phyloP scores from a whole-genome alignment of 2,888 invertebrate genomes.

The Drosophila siamana region DNA sequence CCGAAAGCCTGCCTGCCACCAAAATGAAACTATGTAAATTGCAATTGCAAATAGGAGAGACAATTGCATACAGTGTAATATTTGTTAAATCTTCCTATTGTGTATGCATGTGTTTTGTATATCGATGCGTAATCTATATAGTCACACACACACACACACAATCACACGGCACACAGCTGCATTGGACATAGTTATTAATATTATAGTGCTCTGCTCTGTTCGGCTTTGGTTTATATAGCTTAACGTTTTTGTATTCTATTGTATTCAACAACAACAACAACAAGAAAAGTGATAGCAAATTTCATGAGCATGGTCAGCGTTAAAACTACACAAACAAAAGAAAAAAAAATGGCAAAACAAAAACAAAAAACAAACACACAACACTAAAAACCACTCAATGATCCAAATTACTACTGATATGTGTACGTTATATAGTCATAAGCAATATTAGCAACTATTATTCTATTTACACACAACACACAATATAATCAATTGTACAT shows the following conservation, averaged over 20 bases:
- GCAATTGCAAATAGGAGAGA: slow-evolving; percentile 31
- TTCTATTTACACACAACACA: slow-evolving; percentile 32
- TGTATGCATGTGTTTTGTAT: slow-evolving; percentile 42
- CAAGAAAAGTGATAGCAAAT: slow-evolving; percentile 71
- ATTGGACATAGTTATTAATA: slow-evolving; percentile 9
- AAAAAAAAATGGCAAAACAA: slow-evolving; percentile 3
- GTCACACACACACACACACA: slow-evolving; percentile 37
- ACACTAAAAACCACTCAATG: slow-evolving; percentile 54
- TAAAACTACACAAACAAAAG: slow-evolving; percentile 45
- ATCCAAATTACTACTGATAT: slow-evolving; percentile 75
- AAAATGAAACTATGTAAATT: slow-evolving; percentile 61
- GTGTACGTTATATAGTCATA: slow-evolving; percentile 79
- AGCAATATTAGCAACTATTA: slow-evolving; percentile 78
- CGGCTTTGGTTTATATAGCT: slow-evolving; percentile 36
- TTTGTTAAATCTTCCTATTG: slow-evolving; percentile 46
- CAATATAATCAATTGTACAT: slow-evolving; percentile 59
- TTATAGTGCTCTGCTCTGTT: slow-evolving; percentile 36
- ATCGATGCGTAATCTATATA: slow-evolving; percentile 15
- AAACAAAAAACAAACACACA: slow-evolving; percentile 3
- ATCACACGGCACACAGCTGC: slow-evolving; percentile 10
- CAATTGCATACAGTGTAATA: slow-evolving; percentile 22
- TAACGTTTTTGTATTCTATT: slow-evolving; percentile 39
- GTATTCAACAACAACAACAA: slow-evolving; percentile 43
- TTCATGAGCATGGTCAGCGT: slow-evolving; percentile 72
- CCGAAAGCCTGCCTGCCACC: slow-evolving; percentile 75